Conservation (phyloP, 2,888 invertebrate species). For the Biston betularia region DNA sequence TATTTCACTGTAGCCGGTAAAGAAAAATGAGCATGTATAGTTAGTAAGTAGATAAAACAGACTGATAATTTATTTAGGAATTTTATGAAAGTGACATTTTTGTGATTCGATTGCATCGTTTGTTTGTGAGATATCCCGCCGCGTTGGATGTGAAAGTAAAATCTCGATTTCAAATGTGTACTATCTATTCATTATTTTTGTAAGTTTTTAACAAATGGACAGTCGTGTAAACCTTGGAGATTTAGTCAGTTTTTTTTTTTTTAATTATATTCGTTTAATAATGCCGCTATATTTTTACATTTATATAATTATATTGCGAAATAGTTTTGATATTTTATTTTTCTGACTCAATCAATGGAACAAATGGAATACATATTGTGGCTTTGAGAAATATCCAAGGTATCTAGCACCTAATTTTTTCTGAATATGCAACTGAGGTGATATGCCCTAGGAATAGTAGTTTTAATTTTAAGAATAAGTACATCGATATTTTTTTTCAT, state of each 20-base stretch:
- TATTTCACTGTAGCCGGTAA: slow-evolving; percentile 69
- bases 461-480: not conserved
- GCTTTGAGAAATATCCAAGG: not conserved
- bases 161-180: not conserved
- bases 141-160: not conserved
- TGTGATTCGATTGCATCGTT: not conserved
- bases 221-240: not conserved
- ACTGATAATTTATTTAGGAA: slow-evolving; percentile 49
- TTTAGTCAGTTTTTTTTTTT: too few species aligned
- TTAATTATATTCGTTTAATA: too few species aligned
- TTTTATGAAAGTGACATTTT: not conserved
- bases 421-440: not conserved
- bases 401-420: not conserved
- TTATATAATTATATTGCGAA: too few species aligned
- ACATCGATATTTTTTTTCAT: not conserved
- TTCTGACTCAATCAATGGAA: too few species aligned
- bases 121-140: not conserved
- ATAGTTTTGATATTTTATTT: too few species aligned
- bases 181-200: not conserved
- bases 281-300: too few species aligned
- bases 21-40: slow-evolving; percentile 50
- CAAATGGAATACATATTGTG: not conserved
- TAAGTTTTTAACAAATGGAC: not conserved
- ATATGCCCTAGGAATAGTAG: not conserved
- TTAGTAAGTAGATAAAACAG: slow-evolving; percentile 27